Evolutionary conservation across 92 coral and sea anemone species (phyloP), one percentile per base, ranked within the genome.

Genomic region (Metridium senile): DNA sequence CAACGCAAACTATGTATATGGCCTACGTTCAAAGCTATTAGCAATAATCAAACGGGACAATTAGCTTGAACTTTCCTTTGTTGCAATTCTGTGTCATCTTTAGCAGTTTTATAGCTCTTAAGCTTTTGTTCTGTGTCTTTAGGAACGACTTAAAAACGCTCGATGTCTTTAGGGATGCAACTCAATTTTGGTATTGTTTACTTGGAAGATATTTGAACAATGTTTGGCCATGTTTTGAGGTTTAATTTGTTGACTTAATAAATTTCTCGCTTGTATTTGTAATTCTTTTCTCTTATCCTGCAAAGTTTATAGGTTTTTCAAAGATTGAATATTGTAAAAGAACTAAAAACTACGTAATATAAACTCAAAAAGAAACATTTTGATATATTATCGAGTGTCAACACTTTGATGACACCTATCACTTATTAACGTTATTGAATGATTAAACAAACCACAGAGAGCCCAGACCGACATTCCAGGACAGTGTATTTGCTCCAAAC

Each of bases 121-220:
- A 39, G 6, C 49, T 33, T 27, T 23, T 65, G 33, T 65, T 65
- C 22, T 9, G 25, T 18, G 46, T 27, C 31, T 27, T 39, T 39
- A 39, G 49, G 49, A 39, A 39, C 13, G 49, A 6, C 49, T 39
- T 39, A 4, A 39, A 39, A 39, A 39, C 49, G 6, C 49, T 13
- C 6, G 13, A 39, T 6, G 13, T 4, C 13, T 39, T 6, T 39
- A 39, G 6, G 49, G 8, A 39, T 39, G 13, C 66, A 6, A 23
- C 66, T 61, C 2, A 61, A 61, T 61, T 61, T 61, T 61, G 66
- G 66, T 61, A 61, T 61, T 61, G 66, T 61, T 61, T 61, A 26
- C 32, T 2, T 27, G 2, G 51, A 51, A 23, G 32, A 70, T 70
- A 26, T 47, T 70, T 26, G 25, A 39, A 70, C 74, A 70, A 25